These are phyloP conservation scores for Morelia viridis DNA, from an alignment of 2,797 vertebrate genomes.

Conservation along the genomic window DNA sequence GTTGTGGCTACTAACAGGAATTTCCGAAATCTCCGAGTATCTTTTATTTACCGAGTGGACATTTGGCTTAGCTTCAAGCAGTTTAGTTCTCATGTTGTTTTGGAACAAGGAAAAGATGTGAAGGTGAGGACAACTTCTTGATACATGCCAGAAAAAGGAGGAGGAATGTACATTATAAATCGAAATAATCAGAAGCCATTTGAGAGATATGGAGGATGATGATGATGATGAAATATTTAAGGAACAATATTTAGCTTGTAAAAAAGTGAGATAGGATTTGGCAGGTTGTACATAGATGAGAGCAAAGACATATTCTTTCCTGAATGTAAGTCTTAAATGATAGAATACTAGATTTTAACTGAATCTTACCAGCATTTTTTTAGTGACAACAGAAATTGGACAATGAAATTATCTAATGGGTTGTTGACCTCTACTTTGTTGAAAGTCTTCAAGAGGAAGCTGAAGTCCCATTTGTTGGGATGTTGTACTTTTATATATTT, in stretches of 20 bases:
- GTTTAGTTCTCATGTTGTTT: slow-evolving; percentile 44
- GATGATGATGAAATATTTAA: background rate
- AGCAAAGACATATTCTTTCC: background rate
- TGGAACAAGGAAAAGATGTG: slow-evolving; percentile 62
- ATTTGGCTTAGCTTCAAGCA: slow-evolving; percentile 57
- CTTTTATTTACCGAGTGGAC: slow-evolving; percentile 70
- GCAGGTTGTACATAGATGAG: background rate
- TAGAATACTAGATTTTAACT: background rate
- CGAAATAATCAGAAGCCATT: background rate
- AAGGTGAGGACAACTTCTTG: slow-evolving; percentile 44
- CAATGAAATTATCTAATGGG: background rate
- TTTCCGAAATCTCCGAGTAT: slow-evolving; percentile 63
- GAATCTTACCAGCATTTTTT: background rate
- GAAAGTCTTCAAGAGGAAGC: background rate
- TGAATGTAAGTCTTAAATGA: too few species aligned
- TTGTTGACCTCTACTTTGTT: background rate
- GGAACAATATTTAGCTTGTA: background rate
- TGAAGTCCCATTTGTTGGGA: background rate
- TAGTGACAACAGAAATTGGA: background rate
- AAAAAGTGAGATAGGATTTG: background rate
- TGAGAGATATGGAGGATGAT: background rate
- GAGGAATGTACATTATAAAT: background rate
- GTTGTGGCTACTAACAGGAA: slow-evolving; percentile 69
- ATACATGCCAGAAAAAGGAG: background rate
- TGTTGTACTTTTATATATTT: background rate